These are phyloP conservation scores for Anthoscopus minutus DNA, from an alignment of 2,113 vertebrate species.

Conservation along the genomic window DNA sequence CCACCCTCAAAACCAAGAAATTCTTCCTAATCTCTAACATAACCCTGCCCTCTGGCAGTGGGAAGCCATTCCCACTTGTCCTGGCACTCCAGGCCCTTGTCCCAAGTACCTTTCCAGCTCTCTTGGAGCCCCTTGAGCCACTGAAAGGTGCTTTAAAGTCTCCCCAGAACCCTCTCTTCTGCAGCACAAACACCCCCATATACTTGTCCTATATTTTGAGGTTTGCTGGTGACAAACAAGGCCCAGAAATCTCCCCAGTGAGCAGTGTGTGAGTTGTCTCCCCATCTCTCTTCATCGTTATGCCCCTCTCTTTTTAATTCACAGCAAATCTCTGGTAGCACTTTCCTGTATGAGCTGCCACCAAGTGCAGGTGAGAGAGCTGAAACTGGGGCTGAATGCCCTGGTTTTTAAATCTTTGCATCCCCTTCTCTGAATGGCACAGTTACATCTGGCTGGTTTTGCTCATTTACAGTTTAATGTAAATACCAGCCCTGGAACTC, in stretches of 20 bases:
- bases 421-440: background rate
- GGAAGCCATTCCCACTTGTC: background rate
- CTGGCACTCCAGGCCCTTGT: background rate
- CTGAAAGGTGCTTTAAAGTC: background rate
- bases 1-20: background rate
- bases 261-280: background rate
- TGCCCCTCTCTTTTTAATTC: background rate
- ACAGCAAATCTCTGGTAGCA: background rate
- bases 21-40: background rate
- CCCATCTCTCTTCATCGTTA: background rate
- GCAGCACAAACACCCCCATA: background rate
- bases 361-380: background rate
- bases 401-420: background rate
- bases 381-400: background rate
- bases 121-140: background rate
- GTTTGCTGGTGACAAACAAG: background rate
- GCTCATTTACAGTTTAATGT: constrained; percentile 64
- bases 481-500: constrained; percentile 51
- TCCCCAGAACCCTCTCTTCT: background rate
- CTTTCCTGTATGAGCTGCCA: background rate
- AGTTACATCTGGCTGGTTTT: constrained; percentile 54
- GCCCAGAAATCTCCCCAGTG: background rate
- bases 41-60: background rate
- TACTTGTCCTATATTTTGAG: background rate
- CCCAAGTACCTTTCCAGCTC: background rate